Evolutionary conservation across 2,113 vertebrate genomes (phyloP).

Genomic region (Vulpes ferrilata): DNA sequence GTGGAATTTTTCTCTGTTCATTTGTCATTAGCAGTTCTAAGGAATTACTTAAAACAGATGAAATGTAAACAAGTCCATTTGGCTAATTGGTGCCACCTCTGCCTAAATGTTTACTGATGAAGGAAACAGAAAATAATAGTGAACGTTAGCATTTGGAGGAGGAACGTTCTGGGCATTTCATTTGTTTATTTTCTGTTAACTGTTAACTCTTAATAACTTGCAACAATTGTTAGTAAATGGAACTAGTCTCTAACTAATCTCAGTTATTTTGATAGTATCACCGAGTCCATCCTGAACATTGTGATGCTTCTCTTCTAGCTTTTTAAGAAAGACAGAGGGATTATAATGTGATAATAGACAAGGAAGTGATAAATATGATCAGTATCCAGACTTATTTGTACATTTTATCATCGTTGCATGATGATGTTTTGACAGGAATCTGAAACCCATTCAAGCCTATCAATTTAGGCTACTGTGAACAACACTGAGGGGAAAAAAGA

Average conservation of each 20-base stretch:
- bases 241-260: background rate
- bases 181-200: background rate
- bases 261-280: background rate
- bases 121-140: background rate
- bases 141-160: background rate
- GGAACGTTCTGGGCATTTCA: background rate
- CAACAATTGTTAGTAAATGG: background rate
- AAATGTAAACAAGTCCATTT: background rate
- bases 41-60: conserved; percentile 9
- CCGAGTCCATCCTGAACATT: background rate
- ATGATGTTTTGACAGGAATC: background rate
- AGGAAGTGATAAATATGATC: background rate
- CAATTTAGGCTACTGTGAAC: background rate
- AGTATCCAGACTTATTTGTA: conserved; percentile 6
- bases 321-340: background rate
- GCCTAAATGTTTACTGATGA: background rate
- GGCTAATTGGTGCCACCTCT: background rate
- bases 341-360: background rate
- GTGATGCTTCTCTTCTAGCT: background rate
- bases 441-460: background rate
- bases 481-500: background rate
- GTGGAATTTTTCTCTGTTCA: background rate
- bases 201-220: background rate
- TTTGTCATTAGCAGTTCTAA: background rate
- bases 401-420: background rate